Conservation (phyloP, 2,113 vertebrate species). For the Herpetotheres cachinnans region DNA sequence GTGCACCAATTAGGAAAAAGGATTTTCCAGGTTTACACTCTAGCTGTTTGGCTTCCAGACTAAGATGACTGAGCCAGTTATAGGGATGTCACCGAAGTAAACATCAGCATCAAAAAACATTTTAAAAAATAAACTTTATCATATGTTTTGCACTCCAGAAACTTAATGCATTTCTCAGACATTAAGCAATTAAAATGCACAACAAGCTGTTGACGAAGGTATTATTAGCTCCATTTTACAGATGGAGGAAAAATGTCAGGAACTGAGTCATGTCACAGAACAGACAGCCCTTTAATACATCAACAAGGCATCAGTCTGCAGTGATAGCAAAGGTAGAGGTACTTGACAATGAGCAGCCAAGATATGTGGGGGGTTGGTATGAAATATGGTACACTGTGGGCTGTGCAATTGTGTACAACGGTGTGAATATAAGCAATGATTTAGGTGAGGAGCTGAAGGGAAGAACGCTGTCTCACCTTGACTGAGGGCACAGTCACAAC, state of each 20-base stretch:
- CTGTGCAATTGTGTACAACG: background rate
- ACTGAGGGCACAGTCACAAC: background rate
- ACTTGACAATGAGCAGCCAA: background rate
- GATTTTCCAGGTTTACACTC: background rate
- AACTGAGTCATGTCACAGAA: background rate
- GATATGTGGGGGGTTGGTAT: background rate
- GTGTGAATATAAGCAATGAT: background rate
- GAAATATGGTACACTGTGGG: background rate
- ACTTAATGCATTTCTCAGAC: background rate
- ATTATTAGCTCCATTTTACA: conserved; percentile 5
- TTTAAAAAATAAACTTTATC: background rate
- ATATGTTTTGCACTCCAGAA: background rate
- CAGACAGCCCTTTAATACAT: background rate
- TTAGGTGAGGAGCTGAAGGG: background rate
- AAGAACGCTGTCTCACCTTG: background rate
- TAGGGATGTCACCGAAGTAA: background rate
- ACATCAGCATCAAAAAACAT: background rate
- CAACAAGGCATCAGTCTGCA: background rate
- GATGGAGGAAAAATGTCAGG: background rate
- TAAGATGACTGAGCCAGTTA: background rate
- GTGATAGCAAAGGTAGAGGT: background rate
- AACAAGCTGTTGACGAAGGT: background rate
- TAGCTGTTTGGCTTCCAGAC: conserved; percentile 1
- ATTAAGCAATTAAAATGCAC: background rate
- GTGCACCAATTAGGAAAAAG: background rate